phyloP scores from a whole-genome alignment of 2,797 vertebrate species.

The Cyprinella venusta region DNA sequence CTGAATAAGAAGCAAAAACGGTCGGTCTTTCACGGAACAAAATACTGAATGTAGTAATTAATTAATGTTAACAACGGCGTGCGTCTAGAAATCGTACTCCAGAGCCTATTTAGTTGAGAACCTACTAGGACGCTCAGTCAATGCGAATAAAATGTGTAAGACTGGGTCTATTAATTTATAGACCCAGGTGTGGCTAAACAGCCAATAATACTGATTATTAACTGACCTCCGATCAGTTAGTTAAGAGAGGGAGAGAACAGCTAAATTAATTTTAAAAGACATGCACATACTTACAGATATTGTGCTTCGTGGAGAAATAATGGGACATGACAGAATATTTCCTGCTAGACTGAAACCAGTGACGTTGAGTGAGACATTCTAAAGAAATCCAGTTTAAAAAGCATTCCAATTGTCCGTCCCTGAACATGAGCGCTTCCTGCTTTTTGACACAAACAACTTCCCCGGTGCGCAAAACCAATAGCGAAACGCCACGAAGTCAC shows the following conservation, averaged over 20 bases:
- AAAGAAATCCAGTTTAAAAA: conserved; percentile 23
- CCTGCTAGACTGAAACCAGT: not conserved
- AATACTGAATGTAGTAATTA: not conserved
- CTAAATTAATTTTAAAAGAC: not conserved
- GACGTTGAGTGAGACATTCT: not conserved
- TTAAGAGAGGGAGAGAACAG: no score
- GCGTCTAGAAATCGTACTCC: not conserved
- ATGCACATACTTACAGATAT: conserved; percentile 16
- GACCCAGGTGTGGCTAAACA: conserved; percentile 15
- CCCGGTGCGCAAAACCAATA: conserved; percentile 68
- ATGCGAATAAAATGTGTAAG: not conserved
- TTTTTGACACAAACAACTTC: conserved; percentile 71
- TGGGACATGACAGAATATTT: not conserved
- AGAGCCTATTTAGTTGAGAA: not conserved
- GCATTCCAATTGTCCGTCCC: conserved; percentile 44
- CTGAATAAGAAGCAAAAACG: not conserved
- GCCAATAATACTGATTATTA: not conserved
- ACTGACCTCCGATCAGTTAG: conserved; percentile 25
- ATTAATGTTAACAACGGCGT: not conserved
- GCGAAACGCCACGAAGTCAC: conserved; percentile 50
- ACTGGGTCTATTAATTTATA: not conserved
- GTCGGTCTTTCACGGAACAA: not conserved
- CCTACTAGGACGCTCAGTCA: not conserved
- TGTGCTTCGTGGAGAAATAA: not conserved
- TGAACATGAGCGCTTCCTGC: conserved; percentile 66